Percentiles rank a stretch among this genome's conserved stretches.
Conservation (phyloP, 2,888 invertebrate genomes). For the Platycheirus rosarum region DNA sequence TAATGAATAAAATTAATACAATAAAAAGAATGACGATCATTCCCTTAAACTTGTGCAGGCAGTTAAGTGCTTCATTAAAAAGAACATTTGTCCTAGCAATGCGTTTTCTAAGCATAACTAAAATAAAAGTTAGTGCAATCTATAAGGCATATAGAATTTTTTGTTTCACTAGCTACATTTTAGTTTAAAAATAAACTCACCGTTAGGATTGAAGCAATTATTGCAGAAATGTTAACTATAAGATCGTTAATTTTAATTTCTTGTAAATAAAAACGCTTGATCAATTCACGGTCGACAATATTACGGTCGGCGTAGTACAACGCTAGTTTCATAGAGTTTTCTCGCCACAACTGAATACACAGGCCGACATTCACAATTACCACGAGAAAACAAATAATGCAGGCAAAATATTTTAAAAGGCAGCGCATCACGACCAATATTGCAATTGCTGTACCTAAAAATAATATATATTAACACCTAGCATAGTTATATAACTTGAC, state of each 20-base stretch:
- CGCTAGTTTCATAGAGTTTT: too few relatives aligned
- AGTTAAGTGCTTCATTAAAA: conserved; percentile 94
- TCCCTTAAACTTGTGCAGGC: conserved; percentile 91
- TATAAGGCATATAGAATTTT: conserved; percentile 5
- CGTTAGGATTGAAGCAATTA: too few relatives aligned
- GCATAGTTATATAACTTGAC: too few relatives aligned
- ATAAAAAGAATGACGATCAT: conserved; percentile 92
- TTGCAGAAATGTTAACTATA: too few relatives aligned
- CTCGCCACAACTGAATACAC: conserved; percentile 89
- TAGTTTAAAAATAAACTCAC: too few relatives aligned
- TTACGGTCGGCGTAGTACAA: too few relatives aligned
- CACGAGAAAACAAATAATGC: conserved; percentile 92
- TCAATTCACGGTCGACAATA: too few relatives aligned
- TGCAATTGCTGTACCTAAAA: too few relatives aligned
- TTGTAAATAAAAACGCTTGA: neutral
- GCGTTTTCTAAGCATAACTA: conserved; percentile 90
- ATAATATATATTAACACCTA: too few relatives aligned
- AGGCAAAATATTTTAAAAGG: conserved; percentile 91
- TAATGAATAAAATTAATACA: conserved; percentile 90
- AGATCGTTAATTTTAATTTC: too few relatives aligned
- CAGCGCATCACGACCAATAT: conserved; percentile 92
- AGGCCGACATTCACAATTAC: conserved; percentile 89
- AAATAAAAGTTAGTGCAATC: conserved; percentile 87
- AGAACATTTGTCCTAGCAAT: conserved; percentile 91
- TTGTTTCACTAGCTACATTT: too few relatives aligned